Evolutionary conservation across 2,888 invertebrate genomes (phyloP).

Genomic region (Linnaemya vulpina): DNA sequence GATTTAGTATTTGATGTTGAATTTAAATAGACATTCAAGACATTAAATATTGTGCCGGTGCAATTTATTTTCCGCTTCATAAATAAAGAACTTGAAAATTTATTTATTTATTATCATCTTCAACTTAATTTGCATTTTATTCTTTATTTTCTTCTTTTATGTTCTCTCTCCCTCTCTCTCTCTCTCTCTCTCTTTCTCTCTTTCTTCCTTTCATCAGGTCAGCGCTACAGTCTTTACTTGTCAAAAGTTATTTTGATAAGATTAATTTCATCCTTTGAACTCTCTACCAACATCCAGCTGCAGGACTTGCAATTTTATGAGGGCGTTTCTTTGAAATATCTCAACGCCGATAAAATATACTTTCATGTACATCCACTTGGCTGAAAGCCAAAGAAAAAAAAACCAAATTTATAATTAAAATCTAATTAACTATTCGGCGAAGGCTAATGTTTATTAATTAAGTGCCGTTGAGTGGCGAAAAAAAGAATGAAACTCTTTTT

Average conservation of each 20-base stretch:
- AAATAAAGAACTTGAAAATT: not conserved
- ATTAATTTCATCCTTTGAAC: conserved; percentile 77
- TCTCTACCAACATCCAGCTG: conserved; percentile 77
- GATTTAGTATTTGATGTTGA: no score
- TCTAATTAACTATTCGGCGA: conserved; percentile 46
- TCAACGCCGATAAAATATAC: conserved; percentile 77
- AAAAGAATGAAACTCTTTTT: no score
- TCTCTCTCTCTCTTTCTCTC: not conserved
- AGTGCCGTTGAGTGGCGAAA: not conserved
- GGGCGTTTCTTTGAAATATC: conserved; percentile 80
- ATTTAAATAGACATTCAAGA: no score
- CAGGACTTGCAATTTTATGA: conserved; percentile 79
- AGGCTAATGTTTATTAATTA: conserved; percentile 40
- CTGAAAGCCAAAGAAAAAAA: not conserved
- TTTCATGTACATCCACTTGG: conserved; percentile 67
- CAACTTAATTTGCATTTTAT: not conserved
- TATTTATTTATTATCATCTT: not conserved
- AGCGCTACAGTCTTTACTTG: conserved; percentile 80
- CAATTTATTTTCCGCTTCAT: not conserved
- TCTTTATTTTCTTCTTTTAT: not conserved
- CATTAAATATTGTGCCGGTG: not conserved
- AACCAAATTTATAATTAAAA: conserved; percentile 7
- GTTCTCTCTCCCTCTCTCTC: not conserved
- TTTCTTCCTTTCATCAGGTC: conserved; percentile 75
- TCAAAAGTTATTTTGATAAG: conserved; percentile 80